Base-by-base conservation (phyloP, 2,888 invertebrate genomes). In the Himalopsyche anomala region DNA sequence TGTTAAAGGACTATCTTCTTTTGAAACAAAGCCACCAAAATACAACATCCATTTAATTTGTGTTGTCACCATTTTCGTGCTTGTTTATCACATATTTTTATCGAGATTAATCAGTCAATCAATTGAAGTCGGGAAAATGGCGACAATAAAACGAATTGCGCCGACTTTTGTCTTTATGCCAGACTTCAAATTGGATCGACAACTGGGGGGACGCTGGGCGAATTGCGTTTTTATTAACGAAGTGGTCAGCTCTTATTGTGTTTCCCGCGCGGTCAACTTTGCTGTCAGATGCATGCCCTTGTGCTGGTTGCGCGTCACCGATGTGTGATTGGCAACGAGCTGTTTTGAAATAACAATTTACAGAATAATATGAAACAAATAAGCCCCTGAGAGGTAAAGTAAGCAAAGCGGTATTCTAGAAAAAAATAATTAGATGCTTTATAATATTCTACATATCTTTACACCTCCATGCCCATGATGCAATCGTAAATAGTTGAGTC, bases 191-290 rank as follows among this genome's bases (percentile, higher is more conserved):
- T 62, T 62, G 62, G 62, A 62, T 62, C 62, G 62, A 6, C 19
- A 62, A 62, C 28, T 62, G 19, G 6, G 62, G 19, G 62, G 28
- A 19, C 45, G 51, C 51, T 62, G n/a, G n/a, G 45, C n/a, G 74
- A 82, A 69, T 74, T 40, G 56, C 74, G 42, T 45, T 74, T 83
- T 45, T 74, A 83, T 83, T 83, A 83, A 51, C 74, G 28, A 28
- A 11, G 51, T 28, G 36, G 81, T 69, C 83, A 28, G 83, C 74
- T 74, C 45, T 69, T 45, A 69, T 69, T 28, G 36, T 83, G 42
- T 83, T 83, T 83, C 69, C 83, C 83, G 83, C 74, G 38, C 56
- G 56, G 42, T 83, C 83, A 45, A 36, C 55, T 28, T 28, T 28
- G 2, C 28, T 83, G 83, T 74, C 83, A 83, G 19, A 62, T 56